Base-by-base conservation (phyloP, 2,888 invertebrate genomes). In the Eristalis pertinax region DNA sequence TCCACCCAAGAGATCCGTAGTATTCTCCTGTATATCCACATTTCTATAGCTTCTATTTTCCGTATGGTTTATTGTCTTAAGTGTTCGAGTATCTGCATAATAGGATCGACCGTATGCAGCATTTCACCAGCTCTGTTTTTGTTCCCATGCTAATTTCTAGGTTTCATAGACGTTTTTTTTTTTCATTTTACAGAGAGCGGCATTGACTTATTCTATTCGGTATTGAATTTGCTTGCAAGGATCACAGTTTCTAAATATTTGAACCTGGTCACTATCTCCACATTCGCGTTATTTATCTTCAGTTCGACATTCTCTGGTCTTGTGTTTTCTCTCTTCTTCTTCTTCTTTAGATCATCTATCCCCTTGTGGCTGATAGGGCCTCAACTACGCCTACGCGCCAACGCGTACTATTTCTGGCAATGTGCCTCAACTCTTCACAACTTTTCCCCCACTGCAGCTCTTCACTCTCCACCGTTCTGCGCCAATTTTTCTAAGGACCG, bases 221-320 rank as follows among this genome's bases (percentile, higher is more conserved):
- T 13, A 41, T 41, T 41, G 13, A 41, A 41, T 41, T 41, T 41
- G 0, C 4, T 41, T 10, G 2, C 11, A 41, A 11, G 41, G 13
- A n/a, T 62, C 11, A 38, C 65, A 11, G 65, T 65, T 68, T 56
- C 68, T 50, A 50, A 29, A 11, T 68, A 68, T 68, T 50, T 50
- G 29, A 68, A 68, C 15, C 29, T 68, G 68, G n/a, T 24, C 15
- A 68, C 68, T 32, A n/a, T 68, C 29, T 56, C 68, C 68, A 68
- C 68, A 32, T 56, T 29, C 26, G 68, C n/a, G 19, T 68, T 50
- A 19, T 68, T 56, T 56, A 56, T 68, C 50, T 11, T 68, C 26
- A 68, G 68, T 50, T 68, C 56, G 26, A 50, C 26, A 29, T 56
- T 50, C 56, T 56, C 32, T 43, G 43, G 26, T 3, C 4, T 68